Percentiles rank a stretch among this genome's conserved stretches.
These are phyloP conservation scores for Enteromius thamalakanensis DNA, from an alignment of 2,797 vertebrate genomes.

Conservation along the genomic window DNA sequence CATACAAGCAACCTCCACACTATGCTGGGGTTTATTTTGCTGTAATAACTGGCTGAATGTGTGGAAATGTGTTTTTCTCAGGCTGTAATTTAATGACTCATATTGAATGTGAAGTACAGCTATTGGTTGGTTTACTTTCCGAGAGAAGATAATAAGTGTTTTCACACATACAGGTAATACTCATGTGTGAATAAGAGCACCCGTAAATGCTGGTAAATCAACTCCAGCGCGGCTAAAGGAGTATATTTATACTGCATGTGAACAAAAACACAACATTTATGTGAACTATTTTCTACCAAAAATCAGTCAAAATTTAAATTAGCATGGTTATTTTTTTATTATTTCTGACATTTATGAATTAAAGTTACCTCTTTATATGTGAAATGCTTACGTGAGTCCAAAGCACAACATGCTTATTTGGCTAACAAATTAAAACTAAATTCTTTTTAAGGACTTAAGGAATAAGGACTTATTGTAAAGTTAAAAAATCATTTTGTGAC, in stretches of 20 bases:
- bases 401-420: not conserved
- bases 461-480: too few species aligned
- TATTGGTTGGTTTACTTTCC: not conserved
- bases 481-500: too few species aligned
- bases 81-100: not conserved
- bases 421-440: not conserved
- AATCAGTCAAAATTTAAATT: not conserved
- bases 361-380: not conserved
- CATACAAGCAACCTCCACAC: not conserved
- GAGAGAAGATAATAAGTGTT: not conserved
- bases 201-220: not conserved
- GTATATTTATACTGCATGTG: not conserved
- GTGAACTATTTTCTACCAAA: not conserved
- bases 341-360: not conserved
- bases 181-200: not conserved
- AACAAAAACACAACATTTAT: not conserved
- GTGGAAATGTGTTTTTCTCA: not conserved
- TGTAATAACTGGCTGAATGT: not conserved
- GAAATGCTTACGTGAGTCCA: not conserved
- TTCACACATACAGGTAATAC: slow-evolving; percentile 3
- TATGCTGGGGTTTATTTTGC: not conserved
- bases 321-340: not conserved
- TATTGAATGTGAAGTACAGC: slow-evolving; percentile 1
- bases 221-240: not conserved
- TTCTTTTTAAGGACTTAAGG: too few species aligned